Evolutionary conservation across 2,888 invertebrate genomes (phyloP), one percentile per base, ranked within the genome.

Genomic region (Pristionchus maxplancki): DNA sequence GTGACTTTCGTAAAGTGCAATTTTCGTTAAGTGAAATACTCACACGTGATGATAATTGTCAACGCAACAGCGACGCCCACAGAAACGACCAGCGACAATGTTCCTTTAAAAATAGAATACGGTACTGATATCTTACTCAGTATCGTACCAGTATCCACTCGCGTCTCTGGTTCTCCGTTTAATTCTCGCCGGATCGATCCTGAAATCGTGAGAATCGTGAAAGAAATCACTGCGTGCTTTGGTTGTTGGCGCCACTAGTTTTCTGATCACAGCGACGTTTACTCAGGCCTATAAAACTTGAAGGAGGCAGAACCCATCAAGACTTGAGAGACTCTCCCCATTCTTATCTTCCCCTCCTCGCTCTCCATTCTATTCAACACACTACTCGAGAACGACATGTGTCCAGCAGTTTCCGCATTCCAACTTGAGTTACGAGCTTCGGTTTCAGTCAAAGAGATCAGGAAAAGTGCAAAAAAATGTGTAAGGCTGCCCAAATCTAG

Each of bases 41-140:
- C 81, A 94, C 94, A 93, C 28, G 94, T 94, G 71, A 94, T 93
- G 62, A 94, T 90, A 28, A 92, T 85, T 13, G 94, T 94, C 13
- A 94, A 88, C 1, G 91, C 85, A 31, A 93, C 92, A 48, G 94
- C 94, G 28, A 94, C 90, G 1, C 92, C 94, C 53, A 94, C 93
- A 24, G 94, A 93, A 13, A 93, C 88, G 48, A 94, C 88, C 62
- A 94, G 89, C 3, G 94, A 93, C 58, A 94, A 85, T 0, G 94
- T 94, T 34, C 94, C 78, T 78, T n/a, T n/a, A n/a, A 34, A 48
- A 71, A 78, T n/a, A 11, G 78, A n/a, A n/a, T n/a, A 74, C 94
- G n/a, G 92, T 91, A 78, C 48, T 8, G 78, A 48, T 28, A 37
- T 64, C 17, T 64, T 37, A 40, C n/a, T n/a, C 67, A 31, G 48